phyloP scores from a whole-genome alignment of 2,113 vertebrate genomes.

The Apodemus sylvaticus region DNA sequence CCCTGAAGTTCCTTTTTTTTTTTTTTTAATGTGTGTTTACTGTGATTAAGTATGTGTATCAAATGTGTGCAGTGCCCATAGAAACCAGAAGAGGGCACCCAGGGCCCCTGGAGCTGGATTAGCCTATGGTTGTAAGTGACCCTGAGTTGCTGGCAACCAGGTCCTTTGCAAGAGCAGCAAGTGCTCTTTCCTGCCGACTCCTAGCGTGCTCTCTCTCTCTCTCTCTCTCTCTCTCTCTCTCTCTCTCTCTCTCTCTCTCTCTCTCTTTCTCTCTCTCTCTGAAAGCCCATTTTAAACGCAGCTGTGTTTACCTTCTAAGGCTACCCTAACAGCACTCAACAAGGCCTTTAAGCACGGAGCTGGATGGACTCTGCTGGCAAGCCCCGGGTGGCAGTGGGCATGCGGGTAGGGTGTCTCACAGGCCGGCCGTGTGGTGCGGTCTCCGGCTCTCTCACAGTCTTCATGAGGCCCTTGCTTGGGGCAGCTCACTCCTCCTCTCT shows the following conservation, averaged over 20 bases:
- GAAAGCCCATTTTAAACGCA: neutral
- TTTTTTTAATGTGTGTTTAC: neutral
- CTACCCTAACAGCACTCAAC: neutral
- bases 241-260: no score
- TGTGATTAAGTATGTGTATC: no score
- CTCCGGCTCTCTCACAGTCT: accelerated
- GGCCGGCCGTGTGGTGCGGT: accelerated
- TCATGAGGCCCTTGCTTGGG: neutral
- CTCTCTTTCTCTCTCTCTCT: neutral
- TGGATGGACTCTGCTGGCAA: neutral
- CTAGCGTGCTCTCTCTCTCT: no score
- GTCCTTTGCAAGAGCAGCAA: neutral
- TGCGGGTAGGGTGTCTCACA: accelerated
- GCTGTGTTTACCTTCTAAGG: neutral
- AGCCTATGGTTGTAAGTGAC: neutral
- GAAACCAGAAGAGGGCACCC: neutral
- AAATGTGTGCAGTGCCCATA: no score
- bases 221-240: no score
- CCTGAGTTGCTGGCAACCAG: neutral
- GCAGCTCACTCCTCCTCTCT: accelerated
- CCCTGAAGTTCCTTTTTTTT: neutral
- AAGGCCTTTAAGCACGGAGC: no score
- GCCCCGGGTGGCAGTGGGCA: neutral
- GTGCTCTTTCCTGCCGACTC: neutral
- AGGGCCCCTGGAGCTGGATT: neutral